phyloP scores from a whole-genome alignment of 2,888 invertebrate species.

The Selenia dentaria region DNA sequence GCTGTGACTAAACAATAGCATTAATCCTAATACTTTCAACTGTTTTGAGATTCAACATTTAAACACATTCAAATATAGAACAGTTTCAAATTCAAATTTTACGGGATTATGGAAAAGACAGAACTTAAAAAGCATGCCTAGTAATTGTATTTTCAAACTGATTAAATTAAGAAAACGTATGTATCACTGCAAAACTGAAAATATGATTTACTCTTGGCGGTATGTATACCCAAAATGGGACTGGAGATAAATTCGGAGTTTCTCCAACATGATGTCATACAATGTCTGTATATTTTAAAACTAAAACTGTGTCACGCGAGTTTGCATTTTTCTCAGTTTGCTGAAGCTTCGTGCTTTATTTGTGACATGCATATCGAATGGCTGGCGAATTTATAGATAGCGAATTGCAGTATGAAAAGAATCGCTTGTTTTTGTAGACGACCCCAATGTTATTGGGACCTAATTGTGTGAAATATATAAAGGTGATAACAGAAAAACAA shows the following conservation, averaged over 20 bases:
- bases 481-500: no score
- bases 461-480: no score
- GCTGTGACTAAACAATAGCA: no score
- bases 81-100: no score
- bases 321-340: slow-evolving; percentile 27
- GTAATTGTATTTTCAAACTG: no score
- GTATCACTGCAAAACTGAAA: no score
- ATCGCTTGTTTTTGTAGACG: slow-evolving; percentile 5
- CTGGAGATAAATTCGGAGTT: slow-evolving; percentile 26
- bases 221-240: slow-evolving; percentile 18
- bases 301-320: slow-evolving; percentile 36
- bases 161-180: no score
- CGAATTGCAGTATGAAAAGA: slow-evolving; percentile 13
- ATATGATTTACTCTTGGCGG: slow-evolving; percentile 36
- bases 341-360: slow-evolving; percentile 10
- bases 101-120: no score
- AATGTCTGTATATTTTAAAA: slow-evolving; percentile 46
- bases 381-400: slow-evolving; percentile 17
- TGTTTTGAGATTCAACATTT: no score
- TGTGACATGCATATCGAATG: slow-evolving; percentile 22
- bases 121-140: no score
- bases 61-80: no score
- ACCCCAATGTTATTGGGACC: background rate
- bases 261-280: slow-evolving; percentile 41
- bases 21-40: no score